A percentile compares a stretch with the other conserved stretches of the same genome.
Conservation (phyloP, 2,797 vertebrate species). For the Vespertilio murinus region DNA sequence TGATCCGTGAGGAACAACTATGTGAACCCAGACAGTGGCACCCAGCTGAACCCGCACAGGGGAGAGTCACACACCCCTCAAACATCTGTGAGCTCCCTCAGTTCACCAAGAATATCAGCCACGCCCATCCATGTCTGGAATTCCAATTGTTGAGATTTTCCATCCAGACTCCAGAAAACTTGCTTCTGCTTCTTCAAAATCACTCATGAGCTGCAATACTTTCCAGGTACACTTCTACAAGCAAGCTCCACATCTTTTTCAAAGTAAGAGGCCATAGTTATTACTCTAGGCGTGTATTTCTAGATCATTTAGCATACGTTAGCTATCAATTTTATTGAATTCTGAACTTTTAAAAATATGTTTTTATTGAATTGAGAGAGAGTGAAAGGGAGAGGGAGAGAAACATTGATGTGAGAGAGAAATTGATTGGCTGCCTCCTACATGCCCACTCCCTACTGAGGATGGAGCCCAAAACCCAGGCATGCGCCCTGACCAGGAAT, state of each 20-base stretch:
- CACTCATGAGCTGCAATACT: background rate
- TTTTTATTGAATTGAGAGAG: no score
- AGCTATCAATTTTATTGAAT: background rate
- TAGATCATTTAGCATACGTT: background rate
- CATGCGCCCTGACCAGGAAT: no score
- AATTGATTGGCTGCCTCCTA: no score
- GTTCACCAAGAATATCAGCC: background rate
- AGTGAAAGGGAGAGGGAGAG: no score
- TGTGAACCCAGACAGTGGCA: background rate
- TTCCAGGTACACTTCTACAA: background rate
- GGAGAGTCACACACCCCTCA: background rate
- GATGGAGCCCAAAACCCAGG: no score
- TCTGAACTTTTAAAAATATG: background rate
- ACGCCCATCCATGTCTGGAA: background rate
- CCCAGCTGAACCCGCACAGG: background rate
- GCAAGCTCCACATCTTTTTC: background rate
- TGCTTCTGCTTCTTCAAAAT: background rate
- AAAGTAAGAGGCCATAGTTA: background rate
- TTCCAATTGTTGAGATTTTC: background rate
- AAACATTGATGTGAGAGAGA: no score
- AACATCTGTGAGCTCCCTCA: background rate
- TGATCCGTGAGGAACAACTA: background rate
- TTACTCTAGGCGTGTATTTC: background rate
- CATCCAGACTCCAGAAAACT: background rate
- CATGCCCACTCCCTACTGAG: no score